Base-by-base conservation (phyloP, 2,888 invertebrate genomes). In the Pelosia muscerda region DNA sequence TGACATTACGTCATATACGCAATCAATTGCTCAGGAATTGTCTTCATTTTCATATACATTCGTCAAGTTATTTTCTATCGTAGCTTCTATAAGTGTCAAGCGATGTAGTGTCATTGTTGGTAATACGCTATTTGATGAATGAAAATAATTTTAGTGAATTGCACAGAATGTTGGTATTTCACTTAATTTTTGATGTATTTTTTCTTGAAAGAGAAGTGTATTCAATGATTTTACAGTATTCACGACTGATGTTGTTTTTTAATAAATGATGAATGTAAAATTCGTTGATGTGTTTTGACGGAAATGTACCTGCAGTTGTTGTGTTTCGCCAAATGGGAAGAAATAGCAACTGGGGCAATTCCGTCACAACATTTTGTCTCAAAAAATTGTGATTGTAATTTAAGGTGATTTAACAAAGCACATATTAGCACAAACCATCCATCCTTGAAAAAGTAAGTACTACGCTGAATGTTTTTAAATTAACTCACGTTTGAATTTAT, bases 131-230 rank as follows among this genome's bases (percentile, higher is more conserved):
- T 72, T 72, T 68, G 66, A 55, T 84, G 77, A 84, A 85, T 86
- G 75, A 68, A 71, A 75, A 83, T 85, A 83, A 89, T 88, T 92
- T 92, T 93, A 92, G 90, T 90, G 92, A 88, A 92, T 88, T 92
- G 95, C 95, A 94, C 95, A 92, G 94, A 95, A 94, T 87, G 95
- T 94, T 95, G 93, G 92, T 92, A 87, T 92, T 94, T 92, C 94
- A 94, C 94, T 92, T 93, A 85, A 93, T 93, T 94, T 92, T 94
- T 93, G 92, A 92, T 90, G 89, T 91, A 92, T 91, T 94, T 94
- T 92, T 94, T 90, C 90, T 89, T 91, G 86, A 89, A 92, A 69
- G 73, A 86, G 87, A 87, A 86, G 89, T 89, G 88, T 92, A 92
- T 92, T 89, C 87, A 86, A 92, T 92, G 85, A 91, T 92, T 92